Conservation (phyloP, 2,797 vertebrate genomes). For the Adrianichthys oophorus region DNA sequence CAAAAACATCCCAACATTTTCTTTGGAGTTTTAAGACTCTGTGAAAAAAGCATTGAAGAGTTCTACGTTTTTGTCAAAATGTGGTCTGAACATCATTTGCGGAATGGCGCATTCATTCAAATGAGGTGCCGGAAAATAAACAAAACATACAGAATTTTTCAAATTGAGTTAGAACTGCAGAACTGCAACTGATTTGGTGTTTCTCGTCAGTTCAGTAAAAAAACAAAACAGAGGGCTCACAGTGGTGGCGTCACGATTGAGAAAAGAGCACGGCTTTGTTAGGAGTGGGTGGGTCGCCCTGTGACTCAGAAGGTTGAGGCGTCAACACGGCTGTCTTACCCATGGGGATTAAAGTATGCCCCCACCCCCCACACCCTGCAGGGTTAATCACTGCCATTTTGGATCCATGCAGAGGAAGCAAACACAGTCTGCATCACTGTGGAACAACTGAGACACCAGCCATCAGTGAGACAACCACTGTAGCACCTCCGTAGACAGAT, state of each 20-base stretch:
- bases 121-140: slow-evolving; percentile 78
- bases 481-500: slow-evolving; percentile 42
- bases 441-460: slow-evolving; percentile 71
- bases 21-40: too few species aligned
- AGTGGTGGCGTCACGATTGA: slow-evolving; percentile 64
- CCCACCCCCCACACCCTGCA: slow-evolving; percentile 46
- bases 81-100: too few species aligned
- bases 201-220: slow-evolving; percentile 67
- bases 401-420: slow-evolving; percentile 60
- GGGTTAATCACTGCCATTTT: slow-evolving; percentile 76
- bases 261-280: slow-evolving; percentile 74
- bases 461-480: slow-evolving; percentile 46
- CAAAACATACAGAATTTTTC: slow-evolving; percentile 73
- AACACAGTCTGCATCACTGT: slow-evolving; percentile 65
- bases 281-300: slow-evolving; percentile 69
- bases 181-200: slow-evolving; percentile 79
- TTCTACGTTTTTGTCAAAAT: too few species aligned
- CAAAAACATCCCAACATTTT: too few species aligned
- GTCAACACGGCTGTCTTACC: slow-evolving; percentile 61
- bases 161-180: slow-evolving; percentile 73
- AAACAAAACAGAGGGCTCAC: slow-evolving; percentile 72
- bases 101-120: slow-evolving; percentile 37
- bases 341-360: slow-evolving; percentile 54
- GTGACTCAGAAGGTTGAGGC: slow-evolving; percentile 75
- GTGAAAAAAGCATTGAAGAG: too few species aligned